Conservation (phyloP, 64 coral and sea anemone genomes). For the Actinia equina region DNA sequence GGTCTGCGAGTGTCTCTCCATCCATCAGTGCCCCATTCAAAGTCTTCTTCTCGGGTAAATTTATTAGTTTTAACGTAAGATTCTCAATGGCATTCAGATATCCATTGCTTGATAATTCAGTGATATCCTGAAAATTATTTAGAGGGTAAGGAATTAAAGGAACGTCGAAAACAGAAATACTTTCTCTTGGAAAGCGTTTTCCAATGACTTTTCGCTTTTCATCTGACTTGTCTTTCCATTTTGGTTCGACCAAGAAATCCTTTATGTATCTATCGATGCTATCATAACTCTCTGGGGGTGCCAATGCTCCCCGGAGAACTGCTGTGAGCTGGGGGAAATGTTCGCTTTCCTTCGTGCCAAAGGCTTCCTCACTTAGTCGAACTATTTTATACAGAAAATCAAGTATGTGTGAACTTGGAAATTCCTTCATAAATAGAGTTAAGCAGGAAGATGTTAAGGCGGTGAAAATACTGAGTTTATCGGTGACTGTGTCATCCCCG, state of each 20-base stretch:
- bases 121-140: neutral
- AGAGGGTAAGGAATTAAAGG: neutral
- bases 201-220: neutral
- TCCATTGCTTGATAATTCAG: neutral
- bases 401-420: constrained; percentile 47
- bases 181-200: neutral
- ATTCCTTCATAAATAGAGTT: constrained; percentile 48
- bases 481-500: constrained; percentile 35
- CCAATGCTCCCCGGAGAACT: constrained; percentile 35
- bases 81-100: neutral
- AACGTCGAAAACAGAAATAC: neutral
- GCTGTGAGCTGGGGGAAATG: constrained; percentile 42
- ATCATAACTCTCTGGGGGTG: neutral
- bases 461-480: constrained; percentile 61
- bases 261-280: neutral
- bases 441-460: constrained; percentile 58
- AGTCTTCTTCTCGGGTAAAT: constrained; percentile 55
- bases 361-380: constrained; percentile 56
- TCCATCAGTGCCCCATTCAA: constrained; percentile 35
- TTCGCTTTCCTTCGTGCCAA: neutral
- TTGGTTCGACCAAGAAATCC: neutral
- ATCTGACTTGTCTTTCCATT: neutral
- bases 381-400: constrained; percentile 65
- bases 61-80: neutral
- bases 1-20: constrained; percentile 11